These are phyloP conservation scores for Cyaniris semiargus DNA, from an alignment of 2,888 invertebrate genomes.

Conservation along the genomic window DNA sequence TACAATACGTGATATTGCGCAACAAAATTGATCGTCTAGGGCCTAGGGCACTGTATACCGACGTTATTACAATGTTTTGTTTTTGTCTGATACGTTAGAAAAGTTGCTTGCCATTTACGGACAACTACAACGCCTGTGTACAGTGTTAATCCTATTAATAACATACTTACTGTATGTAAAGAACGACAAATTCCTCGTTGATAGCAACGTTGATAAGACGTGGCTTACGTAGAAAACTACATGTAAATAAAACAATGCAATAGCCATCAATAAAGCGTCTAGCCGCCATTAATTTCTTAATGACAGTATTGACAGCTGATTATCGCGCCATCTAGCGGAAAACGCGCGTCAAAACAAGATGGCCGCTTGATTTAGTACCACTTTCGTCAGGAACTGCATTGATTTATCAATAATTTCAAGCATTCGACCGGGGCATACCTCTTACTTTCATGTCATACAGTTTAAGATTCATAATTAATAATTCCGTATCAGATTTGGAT, in stretches of 20 bases:
- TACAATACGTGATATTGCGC: too few species aligned
- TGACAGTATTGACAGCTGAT: constrained; percentile 76
- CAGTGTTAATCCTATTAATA: too few species aligned
- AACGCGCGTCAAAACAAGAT: constrained; percentile 74
- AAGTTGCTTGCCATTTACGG: too few species aligned
- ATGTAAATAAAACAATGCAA: not conserved
- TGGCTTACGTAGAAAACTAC: not conserved
- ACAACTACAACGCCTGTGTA: too few species aligned
- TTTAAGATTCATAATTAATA: constrained; percentile 76
- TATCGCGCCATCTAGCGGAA: constrained; percentile 75
- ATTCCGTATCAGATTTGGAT: constrained; percentile 72
- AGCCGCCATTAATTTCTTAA: constrained; percentile 71
- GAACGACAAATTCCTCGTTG: not conserved
- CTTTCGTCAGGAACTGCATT: constrained; percentile 72
- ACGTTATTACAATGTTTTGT: too few species aligned
- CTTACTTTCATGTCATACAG: constrained; percentile 76
- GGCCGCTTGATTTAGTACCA: constrained; percentile 73
- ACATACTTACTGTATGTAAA: not conserved
- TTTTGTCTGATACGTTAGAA: too few species aligned
- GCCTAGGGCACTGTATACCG: too few species aligned
- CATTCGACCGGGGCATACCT: constrained; percentile 74
- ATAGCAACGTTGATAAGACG: not conserved
- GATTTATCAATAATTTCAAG: constrained; percentile 78
- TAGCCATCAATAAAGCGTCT: constrained; percentile 26
- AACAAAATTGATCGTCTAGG: too few species aligned